These are phyloP conservation scores for Hypanus sabinus DNA, from an alignment of 2,113 vertebrate species.

Conservation along the genomic window DNA sequence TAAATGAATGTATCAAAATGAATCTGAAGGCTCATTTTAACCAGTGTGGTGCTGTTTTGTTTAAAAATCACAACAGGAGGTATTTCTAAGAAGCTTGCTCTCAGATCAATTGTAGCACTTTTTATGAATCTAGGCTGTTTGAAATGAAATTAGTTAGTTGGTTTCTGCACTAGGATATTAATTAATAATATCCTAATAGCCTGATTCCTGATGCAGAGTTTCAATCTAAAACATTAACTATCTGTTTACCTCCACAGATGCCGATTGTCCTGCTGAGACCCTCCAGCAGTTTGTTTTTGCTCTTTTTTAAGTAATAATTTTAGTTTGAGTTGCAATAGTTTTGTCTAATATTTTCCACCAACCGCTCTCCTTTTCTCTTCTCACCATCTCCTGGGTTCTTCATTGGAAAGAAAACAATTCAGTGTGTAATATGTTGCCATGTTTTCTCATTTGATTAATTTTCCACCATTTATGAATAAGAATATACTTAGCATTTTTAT, in stretches of 20 bases:
- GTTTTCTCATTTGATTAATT: not conserved
- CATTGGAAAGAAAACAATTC: not conserved
- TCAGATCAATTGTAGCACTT: not conserved
- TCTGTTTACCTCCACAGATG: too few species aligned
- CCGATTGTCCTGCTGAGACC: too few species aligned
- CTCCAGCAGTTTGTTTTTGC: too few species aligned
- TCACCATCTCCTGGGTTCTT: too few species aligned
- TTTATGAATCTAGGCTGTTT: not conserved
- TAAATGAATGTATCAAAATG: slow-evolving; percentile 15
- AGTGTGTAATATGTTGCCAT: not conserved
- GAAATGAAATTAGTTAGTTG: not conserved
- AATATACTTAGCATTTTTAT: not conserved
- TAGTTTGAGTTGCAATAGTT: not conserved
- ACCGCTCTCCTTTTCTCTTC: too few species aligned
- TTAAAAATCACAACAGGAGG: not conserved
- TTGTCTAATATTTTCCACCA: too few species aligned
- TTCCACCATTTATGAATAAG: not conserved
- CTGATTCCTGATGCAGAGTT: too few species aligned
- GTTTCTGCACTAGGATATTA: slow-evolving; percentile 1
- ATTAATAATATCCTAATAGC: too few species aligned
- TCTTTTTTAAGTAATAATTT: not conserved
- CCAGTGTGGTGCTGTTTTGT: not conserved
- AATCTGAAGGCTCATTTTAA: slow-evolving; percentile 11
- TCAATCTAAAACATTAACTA: too few species aligned
- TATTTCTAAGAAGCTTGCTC: too few species aligned